phyloP scores from a whole-genome alignment of 2,888 invertebrate species.

The Himalopsyche tibetana region DNA sequence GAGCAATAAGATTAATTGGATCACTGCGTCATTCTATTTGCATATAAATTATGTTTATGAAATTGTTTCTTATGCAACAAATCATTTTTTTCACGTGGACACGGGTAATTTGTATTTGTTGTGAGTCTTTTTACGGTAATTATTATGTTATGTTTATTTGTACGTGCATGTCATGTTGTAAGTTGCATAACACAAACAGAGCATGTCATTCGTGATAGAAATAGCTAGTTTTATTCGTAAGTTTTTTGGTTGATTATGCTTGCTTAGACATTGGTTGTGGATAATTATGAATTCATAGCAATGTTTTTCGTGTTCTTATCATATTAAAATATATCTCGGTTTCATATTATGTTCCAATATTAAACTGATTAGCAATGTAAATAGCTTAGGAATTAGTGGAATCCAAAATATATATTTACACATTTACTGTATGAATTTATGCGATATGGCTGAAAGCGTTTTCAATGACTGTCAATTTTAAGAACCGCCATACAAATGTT shows the following conservation, averaged over 20 bases:
- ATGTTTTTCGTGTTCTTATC: not conserved
- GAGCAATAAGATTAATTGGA: not conserved
- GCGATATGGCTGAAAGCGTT: no score
- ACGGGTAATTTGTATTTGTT: not conserved
- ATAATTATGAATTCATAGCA: not conserved
- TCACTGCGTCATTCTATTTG: not conserved
- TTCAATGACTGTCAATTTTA: no score
- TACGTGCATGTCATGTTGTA: constrained; percentile 1
- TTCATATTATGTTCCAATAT: not conserved
- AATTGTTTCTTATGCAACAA: not conserved
- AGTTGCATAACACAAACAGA: constrained; percentile 55
- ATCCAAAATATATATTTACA: no score
- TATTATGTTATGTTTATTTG: constrained; percentile 33
- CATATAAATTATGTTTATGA: not conserved
- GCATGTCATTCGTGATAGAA: constrained; percentile 53
- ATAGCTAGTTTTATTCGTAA: constrained; percentile 41
- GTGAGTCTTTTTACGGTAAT: constrained; percentile 40
- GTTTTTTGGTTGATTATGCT: not conserved
- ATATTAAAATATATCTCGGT: not conserved
- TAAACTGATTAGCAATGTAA: no score
- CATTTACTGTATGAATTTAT: no score
- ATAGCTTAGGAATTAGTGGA: no score
- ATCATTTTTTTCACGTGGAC: not conserved
- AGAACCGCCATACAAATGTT: no score
- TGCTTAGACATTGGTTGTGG: not conserved